Conservation (phyloP, 2,888 invertebrate species). For the Drosophila gaucha region DNA sequence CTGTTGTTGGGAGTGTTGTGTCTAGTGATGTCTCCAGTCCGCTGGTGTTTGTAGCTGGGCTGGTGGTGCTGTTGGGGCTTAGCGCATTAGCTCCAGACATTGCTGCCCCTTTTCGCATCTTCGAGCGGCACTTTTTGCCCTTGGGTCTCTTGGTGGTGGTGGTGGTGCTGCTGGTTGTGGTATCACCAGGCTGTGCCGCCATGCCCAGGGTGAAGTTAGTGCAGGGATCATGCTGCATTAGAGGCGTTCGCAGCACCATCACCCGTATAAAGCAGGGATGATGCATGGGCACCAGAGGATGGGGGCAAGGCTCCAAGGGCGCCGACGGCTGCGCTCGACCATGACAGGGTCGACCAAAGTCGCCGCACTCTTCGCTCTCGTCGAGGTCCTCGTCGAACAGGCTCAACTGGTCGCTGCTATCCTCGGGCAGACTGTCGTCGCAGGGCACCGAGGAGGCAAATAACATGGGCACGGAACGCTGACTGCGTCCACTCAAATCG, state of each 20-base stretch:
- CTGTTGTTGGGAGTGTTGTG: not conserved
- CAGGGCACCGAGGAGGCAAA: slow-evolving; percentile 55
- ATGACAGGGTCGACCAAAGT: slow-evolving; percentile 36
- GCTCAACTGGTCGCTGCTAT: slow-evolving; percentile 33
- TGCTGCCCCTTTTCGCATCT: not conserved
- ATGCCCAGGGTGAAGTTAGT: slow-evolving; percentile 47
- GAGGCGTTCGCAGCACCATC: slow-evolving; percentile 50
- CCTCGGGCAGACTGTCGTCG: slow-evolving; percentile 61
- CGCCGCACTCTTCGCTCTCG: slow-evolving; percentile 56
- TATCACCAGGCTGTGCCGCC: not conserved
- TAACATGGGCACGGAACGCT: slow-evolving; percentile 26
- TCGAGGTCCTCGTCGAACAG: slow-evolving; percentile 44
- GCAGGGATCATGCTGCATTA: slow-evolving; percentile 59
- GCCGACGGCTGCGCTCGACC: not conserved
- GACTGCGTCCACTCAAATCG: slow-evolving; percentile 31
- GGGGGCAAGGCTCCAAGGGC: slow-evolving; percentile 33
- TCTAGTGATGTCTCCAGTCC: slow-evolving; percentile 9
- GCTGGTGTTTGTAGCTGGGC: not conserved
- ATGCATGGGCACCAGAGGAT: slow-evolving; percentile 35
- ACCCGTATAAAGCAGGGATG: slow-evolving; percentile 65
- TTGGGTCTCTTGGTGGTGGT: slow-evolving; percentile 9
- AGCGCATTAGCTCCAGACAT: not conserved
- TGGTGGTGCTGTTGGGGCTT: slow-evolving; percentile 9
- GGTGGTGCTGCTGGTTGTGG: slow-evolving; percentile 1
- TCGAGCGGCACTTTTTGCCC: slow-evolving; percentile 36